Evolutionary conservation across 53 echinoderm and acorn worm species (phyloP).

Genomic region (Echinarachnius parma): DNA sequence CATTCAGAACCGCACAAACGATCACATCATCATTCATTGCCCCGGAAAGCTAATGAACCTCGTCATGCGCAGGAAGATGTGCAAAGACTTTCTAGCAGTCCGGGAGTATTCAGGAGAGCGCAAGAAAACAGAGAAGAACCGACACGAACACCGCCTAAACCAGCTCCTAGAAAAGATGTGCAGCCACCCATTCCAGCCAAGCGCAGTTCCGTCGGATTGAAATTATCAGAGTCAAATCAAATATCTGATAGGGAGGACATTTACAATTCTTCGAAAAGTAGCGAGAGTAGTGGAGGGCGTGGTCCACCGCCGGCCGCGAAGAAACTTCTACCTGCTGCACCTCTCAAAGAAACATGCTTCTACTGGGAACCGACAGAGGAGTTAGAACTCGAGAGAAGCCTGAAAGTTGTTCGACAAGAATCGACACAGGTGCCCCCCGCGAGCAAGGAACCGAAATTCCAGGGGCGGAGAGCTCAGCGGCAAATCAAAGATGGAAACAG

Average conservation of each 20-base stretch:
- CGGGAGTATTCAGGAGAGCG: too few relatives aligned
- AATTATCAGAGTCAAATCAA: conserved; percentile 14
- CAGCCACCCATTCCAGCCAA: conserved; percentile 23
- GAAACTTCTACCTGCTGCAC: neutral
- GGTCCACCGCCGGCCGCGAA: too few relatives aligned
- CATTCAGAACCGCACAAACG: neutral
- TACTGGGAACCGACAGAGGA: conserved; percentile 59
- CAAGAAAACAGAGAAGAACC: too few relatives aligned
- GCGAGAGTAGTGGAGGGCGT: too few relatives aligned
- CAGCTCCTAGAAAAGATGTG: too few relatives aligned
- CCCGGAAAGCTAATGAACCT: conserved; percentile 1
- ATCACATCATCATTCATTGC: neutral
- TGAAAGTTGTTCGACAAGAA: conserved; percentile 43
- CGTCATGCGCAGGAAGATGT: too few relatives aligned
- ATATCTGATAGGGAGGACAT: neutral
- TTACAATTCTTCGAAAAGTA: conserved; percentile 24
- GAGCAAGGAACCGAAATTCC: conserved; percentile 7
- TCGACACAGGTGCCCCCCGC: conserved; percentile 5
- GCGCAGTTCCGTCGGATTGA: conserved; percentile 7
- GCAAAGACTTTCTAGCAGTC: too few relatives aligned
- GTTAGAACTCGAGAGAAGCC: conserved; percentile 34
- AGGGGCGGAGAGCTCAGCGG: conserved; percentile 26
- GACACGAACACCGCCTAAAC: too few relatives aligned
- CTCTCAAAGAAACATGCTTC: conserved; percentile 54
- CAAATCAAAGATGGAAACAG: conserved; percentile 24